A percentile compares a stretch with the other conserved stretches of the same genome.
Conservation (phyloP, 2,888 invertebrate species). For the Dicyrtomina minuta region DNA sequence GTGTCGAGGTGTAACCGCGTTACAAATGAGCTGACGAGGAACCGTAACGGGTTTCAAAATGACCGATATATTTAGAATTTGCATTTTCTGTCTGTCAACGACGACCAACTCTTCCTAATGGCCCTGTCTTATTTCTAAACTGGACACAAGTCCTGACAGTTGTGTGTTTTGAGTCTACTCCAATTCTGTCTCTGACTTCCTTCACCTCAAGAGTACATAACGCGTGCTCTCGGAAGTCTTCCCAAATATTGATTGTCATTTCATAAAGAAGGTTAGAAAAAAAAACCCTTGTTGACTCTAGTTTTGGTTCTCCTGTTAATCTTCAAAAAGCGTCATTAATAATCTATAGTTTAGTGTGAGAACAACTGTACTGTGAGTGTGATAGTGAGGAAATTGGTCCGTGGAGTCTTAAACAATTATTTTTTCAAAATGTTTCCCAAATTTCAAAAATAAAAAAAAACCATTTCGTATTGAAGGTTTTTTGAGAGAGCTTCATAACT, state of each 20-base stretch:
- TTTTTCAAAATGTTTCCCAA: too few relatives aligned
- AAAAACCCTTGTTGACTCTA: too few relatives aligned
- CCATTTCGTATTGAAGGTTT: too few relatives aligned
- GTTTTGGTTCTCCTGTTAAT: too few relatives aligned
- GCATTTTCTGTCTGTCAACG: background rate
- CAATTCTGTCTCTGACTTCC: background rate
- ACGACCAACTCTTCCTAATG: background rate
- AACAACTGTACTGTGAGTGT: background rate
- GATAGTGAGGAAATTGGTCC: too few relatives aligned
- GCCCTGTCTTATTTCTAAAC: background rate
- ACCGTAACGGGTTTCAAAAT: conserved; percentile 27
- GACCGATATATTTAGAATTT: conserved; percentile 25
- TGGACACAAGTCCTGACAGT: background rate
- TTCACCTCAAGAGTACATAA: too few relatives aligned
- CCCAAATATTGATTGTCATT: background rate
- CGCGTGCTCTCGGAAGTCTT: background rate
- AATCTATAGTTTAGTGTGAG: too few relatives aligned
- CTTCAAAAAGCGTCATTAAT: too few relatives aligned
- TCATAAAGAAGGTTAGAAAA: background rate
- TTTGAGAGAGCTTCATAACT: too few relatives aligned
- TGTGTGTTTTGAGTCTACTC: background rate
- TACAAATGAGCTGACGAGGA: background rate
- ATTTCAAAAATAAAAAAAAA: too few relatives aligned
- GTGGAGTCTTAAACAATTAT: too few relatives aligned
- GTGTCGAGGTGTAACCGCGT: conserved; percentile 17